Evolutionary conservation across 1,140 invertebrate species (phyloP).

Genomic region (Megalopta genalis): DNA sequence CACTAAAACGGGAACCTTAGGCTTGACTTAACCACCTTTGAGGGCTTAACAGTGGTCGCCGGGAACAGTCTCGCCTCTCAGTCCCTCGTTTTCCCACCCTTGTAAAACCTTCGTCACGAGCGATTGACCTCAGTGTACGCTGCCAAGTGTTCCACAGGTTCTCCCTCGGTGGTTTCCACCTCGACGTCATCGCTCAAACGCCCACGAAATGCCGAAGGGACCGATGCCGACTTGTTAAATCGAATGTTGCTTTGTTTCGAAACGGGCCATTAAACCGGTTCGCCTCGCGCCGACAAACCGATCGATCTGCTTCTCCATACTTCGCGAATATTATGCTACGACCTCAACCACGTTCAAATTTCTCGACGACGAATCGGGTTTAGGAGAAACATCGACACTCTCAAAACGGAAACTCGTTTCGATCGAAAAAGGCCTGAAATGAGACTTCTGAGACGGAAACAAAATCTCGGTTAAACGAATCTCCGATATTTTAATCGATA

Average conservation of each 20-base stretch:
- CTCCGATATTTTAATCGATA: no score
- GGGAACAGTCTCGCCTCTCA: conserved; percentile 19
- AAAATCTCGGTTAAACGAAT: no score
- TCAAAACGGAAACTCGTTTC: no score
- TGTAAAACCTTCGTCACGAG: conserved; percentile 52
- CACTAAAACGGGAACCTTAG: conserved; percentile 28
- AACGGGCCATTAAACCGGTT: neutral
- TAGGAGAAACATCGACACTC: no score
- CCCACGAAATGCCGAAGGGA: conserved; percentile 35
- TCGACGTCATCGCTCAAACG: conserved; percentile 46
- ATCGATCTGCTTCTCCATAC: no score
- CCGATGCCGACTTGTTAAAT: conserved; percentile 25
- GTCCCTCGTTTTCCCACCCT: conserved; percentile 35
- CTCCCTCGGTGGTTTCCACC: conserved; percentile 50
- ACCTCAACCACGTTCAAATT: no score
- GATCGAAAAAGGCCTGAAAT: no score
- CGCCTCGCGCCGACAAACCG: no score
- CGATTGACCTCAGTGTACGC: conserved; percentile 53
- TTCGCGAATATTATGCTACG: neutral
- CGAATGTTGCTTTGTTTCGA: conserved; percentile 7
- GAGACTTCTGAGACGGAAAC: no score
- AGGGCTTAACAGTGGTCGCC: conserved; percentile 35
- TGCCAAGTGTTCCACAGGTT: conserved; percentile 58
- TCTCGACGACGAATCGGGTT: no score
- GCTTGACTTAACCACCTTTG: conserved; percentile 43